phyloP scores from a whole-genome alignment of 2,113 vertebrate genomes.

The Globicephala melas region DNA sequence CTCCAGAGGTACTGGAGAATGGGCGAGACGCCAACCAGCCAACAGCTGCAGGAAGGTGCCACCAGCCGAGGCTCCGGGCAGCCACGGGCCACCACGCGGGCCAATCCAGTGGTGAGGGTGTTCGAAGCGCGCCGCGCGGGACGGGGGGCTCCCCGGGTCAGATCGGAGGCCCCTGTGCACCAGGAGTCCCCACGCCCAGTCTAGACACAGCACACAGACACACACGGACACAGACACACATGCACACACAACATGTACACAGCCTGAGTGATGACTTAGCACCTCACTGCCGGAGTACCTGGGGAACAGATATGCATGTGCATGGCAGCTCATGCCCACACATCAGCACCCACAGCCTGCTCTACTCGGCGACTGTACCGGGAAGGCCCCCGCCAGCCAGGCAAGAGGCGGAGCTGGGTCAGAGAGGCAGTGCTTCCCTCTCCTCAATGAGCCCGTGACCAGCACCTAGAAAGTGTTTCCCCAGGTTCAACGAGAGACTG shows the following conservation, averaged over 20 bases:
- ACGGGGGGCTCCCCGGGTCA: neutral
- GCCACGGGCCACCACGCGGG: neutral
- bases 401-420: neutral
- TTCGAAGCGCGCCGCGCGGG: neutral
- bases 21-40: neutral
- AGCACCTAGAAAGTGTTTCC: neutral
- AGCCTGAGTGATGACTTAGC: constrained; percentile 48
- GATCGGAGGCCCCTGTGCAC: neutral
- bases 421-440: neutral
- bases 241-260: neutral
- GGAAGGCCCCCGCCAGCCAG: neutral
- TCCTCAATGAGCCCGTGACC: neutral
- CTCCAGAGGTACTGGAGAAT: neutral
- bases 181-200: neutral
- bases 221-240: neutral
- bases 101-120: neutral
- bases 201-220: neutral
- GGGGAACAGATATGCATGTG: neutral
- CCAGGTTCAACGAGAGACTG: neutral
- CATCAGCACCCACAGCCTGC: neutral
- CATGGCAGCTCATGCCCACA: neutral
- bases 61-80: neutral
- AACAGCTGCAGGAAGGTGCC: neutral
- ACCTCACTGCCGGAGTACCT: constrained; percentile 31
- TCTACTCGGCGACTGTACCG: neutral